Percentiles rank a stretch among this genome's conserved stretches.
Conservation (phyloP, 1,140 invertebrate species). For the Stenopsyche tienmushanensis region DNA sequence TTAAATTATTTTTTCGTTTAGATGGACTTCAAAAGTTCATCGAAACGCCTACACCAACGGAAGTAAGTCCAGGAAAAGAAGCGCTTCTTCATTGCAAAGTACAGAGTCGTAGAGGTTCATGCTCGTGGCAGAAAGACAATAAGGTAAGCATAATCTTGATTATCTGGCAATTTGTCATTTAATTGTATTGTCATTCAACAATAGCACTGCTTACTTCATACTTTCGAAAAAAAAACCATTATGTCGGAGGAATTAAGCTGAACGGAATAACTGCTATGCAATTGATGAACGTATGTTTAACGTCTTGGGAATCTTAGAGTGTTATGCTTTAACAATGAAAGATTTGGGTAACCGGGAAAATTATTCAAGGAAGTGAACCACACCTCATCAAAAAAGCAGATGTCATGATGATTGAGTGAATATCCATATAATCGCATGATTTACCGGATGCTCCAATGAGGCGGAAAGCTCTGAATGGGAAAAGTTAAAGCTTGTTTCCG, state of each 20-base stretch:
- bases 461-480: conserved; percentile 14
- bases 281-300: too few species aligned
- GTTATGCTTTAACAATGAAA: too few species aligned
- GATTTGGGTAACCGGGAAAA: neutral
- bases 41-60: conserved; percentile 79
- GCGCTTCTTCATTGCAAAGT: conserved; percentile 80
- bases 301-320: too few species aligned
- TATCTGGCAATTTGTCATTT: too few species aligned
- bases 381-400: neutral
- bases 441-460: conserved; percentile 14
- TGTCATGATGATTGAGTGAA: neutral
- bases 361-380: neutral
- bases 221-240: too few species aligned
- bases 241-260: too few species aligned
- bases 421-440: neutral
- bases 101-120: conserved; percentile 81
- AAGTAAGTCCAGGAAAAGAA: conserved; percentile 86
- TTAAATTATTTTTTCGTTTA: conserved; percentile 9
- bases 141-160: conserved; percentile 64
- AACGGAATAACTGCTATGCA: too few species aligned
- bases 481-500: conserved; percentile 9
- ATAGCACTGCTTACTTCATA: too few species aligned
- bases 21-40: conserved; percentile 74
- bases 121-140: conserved; percentile 92
- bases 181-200: too few species aligned